These are phyloP conservation scores for Drosophila maculinotata DNA, from an alignment of 2,888 invertebrate species.

Conservation along the genomic window DNA sequence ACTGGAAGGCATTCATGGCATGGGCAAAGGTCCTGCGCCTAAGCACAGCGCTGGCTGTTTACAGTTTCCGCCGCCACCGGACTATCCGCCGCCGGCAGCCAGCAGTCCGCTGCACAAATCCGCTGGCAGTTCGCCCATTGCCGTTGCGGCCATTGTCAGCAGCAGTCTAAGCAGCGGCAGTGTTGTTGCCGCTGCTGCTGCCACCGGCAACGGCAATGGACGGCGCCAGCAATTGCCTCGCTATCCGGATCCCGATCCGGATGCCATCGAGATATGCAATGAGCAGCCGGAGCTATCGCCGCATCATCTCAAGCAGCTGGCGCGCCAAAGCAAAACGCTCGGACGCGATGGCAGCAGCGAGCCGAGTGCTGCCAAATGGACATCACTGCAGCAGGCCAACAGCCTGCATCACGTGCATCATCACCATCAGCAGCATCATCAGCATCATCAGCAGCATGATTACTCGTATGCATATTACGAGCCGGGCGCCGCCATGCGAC, in stretches of 20 bases:
- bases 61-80: slow-evolving; percentile 91
- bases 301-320: slow-evolving; percentile 58
- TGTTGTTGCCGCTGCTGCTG: neutral
- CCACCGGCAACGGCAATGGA: slow-evolving; percentile 35
- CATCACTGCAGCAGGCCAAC: slow-evolving; percentile 59
- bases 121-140: slow-evolving; percentile 36
- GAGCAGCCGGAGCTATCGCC: slow-evolving; percentile 74
- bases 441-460: slow-evolving; percentile 86
- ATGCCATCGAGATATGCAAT: slow-evolving; percentile 84
- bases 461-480: slow-evolving; percentile 95
- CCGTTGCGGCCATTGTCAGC: slow-evolving; percentile 42
- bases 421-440: slow-evolving; percentile 77
- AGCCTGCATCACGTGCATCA: slow-evolving; percentile 62
- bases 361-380: slow-evolving; percentile 48
- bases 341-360: slow-evolving; percentile 46
- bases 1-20: slow-evolving; percentile 53
- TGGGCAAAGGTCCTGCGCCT: slow-evolving; percentile 41
- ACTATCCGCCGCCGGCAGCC: slow-evolving; percentile 86
- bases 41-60: slow-evolving; percentile 64
- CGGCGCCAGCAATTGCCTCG: slow-evolving; percentile 79
- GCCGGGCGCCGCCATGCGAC: slow-evolving; percentile 87
- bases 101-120: slow-evolving; percentile 34
- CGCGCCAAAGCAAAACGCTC: slow-evolving; percentile 60
- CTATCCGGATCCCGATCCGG: slow-evolving; percentile 83
- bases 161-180: slow-evolving; percentile 24